Evolutionary conservation across 64 coral and sea anemone genomes (phyloP).

Genomic region (Actinia tenebrosa): DNA sequence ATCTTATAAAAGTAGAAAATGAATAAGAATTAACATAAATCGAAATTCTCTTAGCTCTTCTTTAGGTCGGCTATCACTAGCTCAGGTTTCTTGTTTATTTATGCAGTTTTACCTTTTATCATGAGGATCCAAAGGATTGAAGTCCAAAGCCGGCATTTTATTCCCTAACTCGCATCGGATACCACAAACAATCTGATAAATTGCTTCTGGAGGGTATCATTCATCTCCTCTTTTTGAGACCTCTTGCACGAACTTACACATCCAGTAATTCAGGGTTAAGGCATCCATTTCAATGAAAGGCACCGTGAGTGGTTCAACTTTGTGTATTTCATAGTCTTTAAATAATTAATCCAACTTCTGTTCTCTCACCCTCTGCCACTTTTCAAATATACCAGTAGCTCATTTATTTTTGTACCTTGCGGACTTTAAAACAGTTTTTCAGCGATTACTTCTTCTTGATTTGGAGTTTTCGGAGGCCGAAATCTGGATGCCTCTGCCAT

Average conservation of each 20-base stretch:
- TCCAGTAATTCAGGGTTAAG: slow-evolving; percentile 32
- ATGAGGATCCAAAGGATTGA: slow-evolving; percentile 33
- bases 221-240: slow-evolving; percentile 30
- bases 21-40: slow-evolving; percentile 1
- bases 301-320: not conserved
- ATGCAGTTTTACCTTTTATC: slow-evolving; percentile 24
- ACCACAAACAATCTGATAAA: slow-evolving; percentile 22
- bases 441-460: not conserved
- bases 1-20: not conserved
- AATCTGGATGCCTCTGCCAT: not conserved
- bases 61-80: not conserved
- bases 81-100: not conserved
- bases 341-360: slow-evolving; percentile 10
- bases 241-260: slow-evolving; percentile 30
- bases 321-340: not conserved
- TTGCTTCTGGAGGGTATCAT: slow-evolving; percentile 27
- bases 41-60: not conserved
- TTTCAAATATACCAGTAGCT: slow-evolving; percentile 37
- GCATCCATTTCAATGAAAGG: slow-evolving; percentile 21
- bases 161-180: slow-evolving; percentile 16
- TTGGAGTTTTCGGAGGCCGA: slow-evolving; percentile 3
- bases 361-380: slow-evolving; percentile 17
- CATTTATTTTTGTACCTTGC: slow-evolving; percentile 31
- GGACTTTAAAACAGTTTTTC: not conserved
- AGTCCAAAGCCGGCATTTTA: not conserved